A percentile compares a stretch with the other conserved stretches of the same genome.
These are phyloP conservation scores for Dendrocincla fuliginosa DNA, from an alignment of 2,797 vertebrate genomes.

Conservation along the genomic window DNA sequence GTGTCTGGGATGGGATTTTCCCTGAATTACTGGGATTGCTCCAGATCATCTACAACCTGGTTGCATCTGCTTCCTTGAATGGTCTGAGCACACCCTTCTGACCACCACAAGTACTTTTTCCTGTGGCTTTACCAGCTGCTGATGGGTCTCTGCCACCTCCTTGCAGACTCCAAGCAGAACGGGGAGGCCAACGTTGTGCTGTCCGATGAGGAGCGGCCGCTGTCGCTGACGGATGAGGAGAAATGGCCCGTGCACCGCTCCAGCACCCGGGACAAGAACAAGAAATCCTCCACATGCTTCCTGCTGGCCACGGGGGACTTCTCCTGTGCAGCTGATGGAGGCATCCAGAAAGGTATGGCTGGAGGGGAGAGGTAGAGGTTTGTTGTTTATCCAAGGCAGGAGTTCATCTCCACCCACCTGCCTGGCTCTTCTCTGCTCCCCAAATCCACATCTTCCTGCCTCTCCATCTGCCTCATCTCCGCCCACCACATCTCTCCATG, in stretches of 20 bases:
- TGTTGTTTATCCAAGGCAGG: background rate
- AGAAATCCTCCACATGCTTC: conserved; percentile 91
- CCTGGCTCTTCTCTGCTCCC: background rate
- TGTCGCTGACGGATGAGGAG: conserved; percentile 83
- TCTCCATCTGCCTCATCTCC: background rate
- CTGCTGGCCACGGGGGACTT: conserved; percentile 87
- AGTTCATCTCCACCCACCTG: background rate
- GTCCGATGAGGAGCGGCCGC: conserved; percentile 89
- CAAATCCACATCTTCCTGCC: background rate
- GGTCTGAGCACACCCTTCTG: background rate
- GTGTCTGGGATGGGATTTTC: background rate
- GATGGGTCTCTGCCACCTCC: background rate
- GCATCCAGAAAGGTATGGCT: conserved; percentile 82
- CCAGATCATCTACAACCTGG: background rate
- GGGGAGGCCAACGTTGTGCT: conserved; percentile 90
- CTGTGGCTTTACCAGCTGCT: background rate
- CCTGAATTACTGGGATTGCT: background rate
- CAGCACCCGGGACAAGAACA: conserved; percentile 85
- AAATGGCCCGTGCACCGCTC: conserved; percentile 83
- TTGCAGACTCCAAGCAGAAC: conserved; percentile 93
- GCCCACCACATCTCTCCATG: fast-evolving
- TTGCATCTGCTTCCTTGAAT: background rate
- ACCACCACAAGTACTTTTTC: fast-evolving
- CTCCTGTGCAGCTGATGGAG: conserved; percentile 81
- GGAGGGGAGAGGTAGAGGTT: background rate